Percentiles rank a stretch among this genome's conserved stretches.
phyloP scores from a whole-genome alignment of 2,888 invertebrate species.

The Anagyrus pseudococci region DNA sequence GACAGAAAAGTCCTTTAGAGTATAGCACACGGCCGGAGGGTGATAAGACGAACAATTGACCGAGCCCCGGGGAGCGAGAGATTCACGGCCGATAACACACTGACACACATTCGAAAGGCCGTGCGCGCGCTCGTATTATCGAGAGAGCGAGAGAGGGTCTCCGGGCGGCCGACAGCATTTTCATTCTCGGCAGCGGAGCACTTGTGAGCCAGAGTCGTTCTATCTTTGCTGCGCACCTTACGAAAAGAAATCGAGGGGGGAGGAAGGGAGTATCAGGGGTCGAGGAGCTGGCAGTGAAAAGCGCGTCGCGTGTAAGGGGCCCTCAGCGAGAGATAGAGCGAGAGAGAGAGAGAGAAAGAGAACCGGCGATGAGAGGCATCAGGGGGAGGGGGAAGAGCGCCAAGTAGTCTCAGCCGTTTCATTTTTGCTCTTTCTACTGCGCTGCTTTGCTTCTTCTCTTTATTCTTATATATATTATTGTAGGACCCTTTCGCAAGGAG shows the following conservation, averaged over 20 bases:
- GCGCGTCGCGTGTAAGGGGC: too few species aligned
- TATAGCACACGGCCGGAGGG: not conserved
- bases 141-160: not conserved
- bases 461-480: constrained; percentile 1
- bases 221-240: constrained; percentile 3
- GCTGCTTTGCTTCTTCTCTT: constrained; percentile 5
- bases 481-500: constrained; percentile 6
- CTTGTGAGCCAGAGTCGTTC: constrained; percentile 1
- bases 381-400: not conserved
- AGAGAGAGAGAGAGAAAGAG: too few species aligned
- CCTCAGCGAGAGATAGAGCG: too few species aligned
- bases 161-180: not conserved
- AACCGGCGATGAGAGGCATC: not conserved
- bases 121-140: constrained; percentile 5
- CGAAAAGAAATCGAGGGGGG: constrained; percentile 14
- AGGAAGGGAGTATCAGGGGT: not conserved
- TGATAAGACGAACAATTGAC: constrained; percentile 19
- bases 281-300: too few species aligned
- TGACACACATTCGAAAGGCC: constrained; percentile 3
- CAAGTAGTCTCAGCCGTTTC: constrained; percentile 8
- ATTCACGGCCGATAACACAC: constrained; percentile 21
- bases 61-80: not conserved
- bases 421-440: constrained; percentile 6
- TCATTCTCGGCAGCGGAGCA: not conserved
- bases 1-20: not conserved